phyloP scores from a whole-genome alignment of 2,113 vertebrate genomes.

The Clinocottus analis region DNA sequence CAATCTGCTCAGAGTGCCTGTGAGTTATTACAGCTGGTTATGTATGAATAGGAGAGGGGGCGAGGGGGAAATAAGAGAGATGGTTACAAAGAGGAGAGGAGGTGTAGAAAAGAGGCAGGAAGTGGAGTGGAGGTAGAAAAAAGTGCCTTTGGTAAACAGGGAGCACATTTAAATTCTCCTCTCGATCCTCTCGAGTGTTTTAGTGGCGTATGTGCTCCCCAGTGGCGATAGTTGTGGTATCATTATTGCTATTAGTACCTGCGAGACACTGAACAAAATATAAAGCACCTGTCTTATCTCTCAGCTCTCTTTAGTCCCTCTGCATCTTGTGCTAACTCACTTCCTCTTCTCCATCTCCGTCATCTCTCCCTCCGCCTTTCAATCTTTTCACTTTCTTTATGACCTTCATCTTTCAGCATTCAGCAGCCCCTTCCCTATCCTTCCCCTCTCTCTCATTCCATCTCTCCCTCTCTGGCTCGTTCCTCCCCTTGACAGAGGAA shows the following conservation, averaged over 20 bases:
- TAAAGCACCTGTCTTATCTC: constrained; percentile 34
- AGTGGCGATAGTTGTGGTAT: constrained; percentile 52
- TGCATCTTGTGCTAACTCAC: not conserved
- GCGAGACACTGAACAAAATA: constrained; percentile 30
- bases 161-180: constrained; percentile 56
- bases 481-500: constrained; percentile 34
- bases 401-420: constrained; percentile 40
- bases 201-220: constrained; percentile 16
- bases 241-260: constrained; percentile 57
- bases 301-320: constrained; percentile 7
- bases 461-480: not conserved
- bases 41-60: not conserved
- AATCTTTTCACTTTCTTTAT: constrained; percentile 15
- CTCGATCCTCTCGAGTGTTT: constrained; percentile 13
- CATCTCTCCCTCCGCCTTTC: constrained; percentile 2
- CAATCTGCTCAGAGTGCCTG: constrained; percentile 39
- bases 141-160: constrained; percentile 37
- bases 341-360: not conserved
- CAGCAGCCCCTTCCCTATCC: not conserved
- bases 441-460: not conserved
- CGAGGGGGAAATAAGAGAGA: not conserved
- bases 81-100: not conserved
- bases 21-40: constrained; percentile 34
- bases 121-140: constrained; percentile 30
- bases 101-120: constrained; percentile 5